These are phyloP conservation scores for Ammodytes marinus DNA, from an alignment of 2,113 vertebrate genomes.

Conservation along the genomic window DNA sequence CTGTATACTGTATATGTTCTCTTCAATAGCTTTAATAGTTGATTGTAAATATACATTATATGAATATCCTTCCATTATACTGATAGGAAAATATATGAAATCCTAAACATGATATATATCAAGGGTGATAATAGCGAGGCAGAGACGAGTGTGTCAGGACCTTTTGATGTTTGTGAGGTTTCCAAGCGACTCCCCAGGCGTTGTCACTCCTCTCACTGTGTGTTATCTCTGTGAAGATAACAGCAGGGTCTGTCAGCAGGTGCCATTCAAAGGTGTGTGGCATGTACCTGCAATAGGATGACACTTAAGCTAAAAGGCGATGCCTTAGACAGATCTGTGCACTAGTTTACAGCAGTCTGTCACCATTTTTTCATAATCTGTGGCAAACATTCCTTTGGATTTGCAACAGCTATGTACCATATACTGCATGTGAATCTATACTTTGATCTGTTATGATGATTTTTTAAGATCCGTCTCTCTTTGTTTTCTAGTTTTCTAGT, in stretches of 20 bases:
- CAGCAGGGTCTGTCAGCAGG: constrained; percentile 66
- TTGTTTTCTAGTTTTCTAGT: too few relatives aligned
- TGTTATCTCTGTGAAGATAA: constrained; percentile 61
- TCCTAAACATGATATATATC: too few relatives aligned
- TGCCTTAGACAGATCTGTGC: constrained; percentile 30
- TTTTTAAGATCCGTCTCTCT: too few relatives aligned
- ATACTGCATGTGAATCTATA: not conserved
- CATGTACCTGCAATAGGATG: constrained; percentile 44
- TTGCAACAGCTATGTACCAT: not conserved
- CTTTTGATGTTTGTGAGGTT: constrained; percentile 62
- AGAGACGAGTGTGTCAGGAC: constrained; percentile 40
- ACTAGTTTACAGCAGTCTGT: not conserved
- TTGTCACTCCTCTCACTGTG: constrained; percentile 54
- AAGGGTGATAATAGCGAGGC: constrained; percentile 28
- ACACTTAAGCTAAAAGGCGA: constrained; percentile 60
- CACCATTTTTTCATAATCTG: constrained; percentile 12
- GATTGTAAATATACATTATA: too few relatives aligned
- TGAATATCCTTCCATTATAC: too few relatives aligned
- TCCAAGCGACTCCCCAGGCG: constrained; percentile 60
- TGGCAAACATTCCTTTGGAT: not conserved
- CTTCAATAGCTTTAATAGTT: too few relatives aligned
- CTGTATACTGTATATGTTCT: too few relatives aligned
- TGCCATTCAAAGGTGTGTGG: constrained; percentile 62
- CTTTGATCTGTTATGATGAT: not conserved
- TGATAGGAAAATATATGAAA: too few relatives aligned